Evolutionary conservation across 2,888 invertebrate genomes (phyloP).

Genomic region (Tinea pellionella): DNA sequence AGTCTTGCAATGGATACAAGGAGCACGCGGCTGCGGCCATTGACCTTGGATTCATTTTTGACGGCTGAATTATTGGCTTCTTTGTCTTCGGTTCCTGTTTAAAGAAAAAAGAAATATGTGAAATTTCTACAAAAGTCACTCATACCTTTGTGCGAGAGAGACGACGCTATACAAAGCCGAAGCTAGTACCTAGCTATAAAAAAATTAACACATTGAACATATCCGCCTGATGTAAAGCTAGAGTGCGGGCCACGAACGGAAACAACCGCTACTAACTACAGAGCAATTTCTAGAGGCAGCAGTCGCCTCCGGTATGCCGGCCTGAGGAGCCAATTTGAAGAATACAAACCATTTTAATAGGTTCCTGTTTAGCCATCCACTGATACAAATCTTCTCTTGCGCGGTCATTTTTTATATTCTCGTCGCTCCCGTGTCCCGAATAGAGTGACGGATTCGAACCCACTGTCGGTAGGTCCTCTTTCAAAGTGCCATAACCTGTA

Average conservation of each 20-base stretch:
- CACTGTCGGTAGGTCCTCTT: slow-evolving; percentile 73
- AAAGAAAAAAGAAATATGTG: slow-evolving; percentile 14
- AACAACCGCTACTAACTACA: too few relatives aligned
- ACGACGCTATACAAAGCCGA: too few relatives aligned
- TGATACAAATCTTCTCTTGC: slow-evolving; percentile 90
- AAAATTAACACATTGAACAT: too few relatives aligned
- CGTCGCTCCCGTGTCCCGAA: slow-evolving; percentile 63
- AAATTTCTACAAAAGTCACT: too few relatives aligned
- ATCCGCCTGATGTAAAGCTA: too few relatives aligned
- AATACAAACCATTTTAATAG: slow-evolving; percentile 45
- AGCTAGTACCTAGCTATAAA: too few relatives aligned
- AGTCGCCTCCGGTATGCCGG: too few relatives aligned
- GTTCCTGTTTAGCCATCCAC: slow-evolving; percentile 96
- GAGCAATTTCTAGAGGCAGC: too few relatives aligned
- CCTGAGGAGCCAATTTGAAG: too few relatives aligned
- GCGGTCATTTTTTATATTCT: slow-evolving; percentile 65
- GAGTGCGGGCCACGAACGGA: too few relatives aligned
- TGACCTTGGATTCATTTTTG: slow-evolving; percentile 51
- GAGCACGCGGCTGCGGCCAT: slow-evolving; percentile 71
- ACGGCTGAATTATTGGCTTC: slow-evolving; percentile 61
- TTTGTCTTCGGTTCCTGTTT: slow-evolving; percentile 53
- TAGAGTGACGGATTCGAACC: slow-evolving; percentile 76
- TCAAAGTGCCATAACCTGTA: slow-evolving; percentile 79
- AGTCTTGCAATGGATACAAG: slow-evolving; percentile 83
- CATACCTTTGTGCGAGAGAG: too few relatives aligned